Evolutionary conservation across 2,888 invertebrate genomes (phyloP), one percentile per base, ranked within the genome.

Genomic region (Drosophila hamatofila): DNA sequence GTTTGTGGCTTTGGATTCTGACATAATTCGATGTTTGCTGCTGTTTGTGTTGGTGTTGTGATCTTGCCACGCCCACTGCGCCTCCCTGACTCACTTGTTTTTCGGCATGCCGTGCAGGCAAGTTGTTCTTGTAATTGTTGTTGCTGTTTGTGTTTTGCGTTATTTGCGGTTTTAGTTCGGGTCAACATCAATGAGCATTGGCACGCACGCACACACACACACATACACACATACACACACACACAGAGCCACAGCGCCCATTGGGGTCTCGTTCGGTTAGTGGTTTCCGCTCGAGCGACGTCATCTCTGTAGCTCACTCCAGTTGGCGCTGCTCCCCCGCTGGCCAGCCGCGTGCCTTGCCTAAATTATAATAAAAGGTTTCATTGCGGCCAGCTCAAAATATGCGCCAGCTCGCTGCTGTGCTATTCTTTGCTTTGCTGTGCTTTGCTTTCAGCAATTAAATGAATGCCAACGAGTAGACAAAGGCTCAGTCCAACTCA

Each of bases 1-100:
- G 89, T 88, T 88, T 87, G 81, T 72, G 81, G 88, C 76, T 85
- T 83, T 81, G 88, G 85, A 83, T 81, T 89, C 83, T 77, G 83
- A 77, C 89, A 88, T 89, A 80, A 89, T 77, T 87, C 80, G 81
- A 65, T 75, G 69, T 68, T 75, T 65, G 68, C 66, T 69, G 54
- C 56, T 63, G 23, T 16, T 44, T 16, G 14, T 64, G 14, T 64
- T 69, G 55, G 48, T 74, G 46, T 48, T 55, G 52, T 58, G 63
- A 66, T 41, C 63, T 41, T 48, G 49, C 60, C 60, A 56, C 61
- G 42, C 65, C 72, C 61, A 35, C 33, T 56, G 33, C 61, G 66
- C 63, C 65, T 46, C 44, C 46, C 37, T 49, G 62, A 56, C 52
- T 49, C 64, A 78, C 67, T 68, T 57, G 67, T 56, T 68, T 64